Evolutionary conservation across 2,797 vertebrate species (phyloP).

Genomic region (Kryptolebias ocellatus): DNA sequence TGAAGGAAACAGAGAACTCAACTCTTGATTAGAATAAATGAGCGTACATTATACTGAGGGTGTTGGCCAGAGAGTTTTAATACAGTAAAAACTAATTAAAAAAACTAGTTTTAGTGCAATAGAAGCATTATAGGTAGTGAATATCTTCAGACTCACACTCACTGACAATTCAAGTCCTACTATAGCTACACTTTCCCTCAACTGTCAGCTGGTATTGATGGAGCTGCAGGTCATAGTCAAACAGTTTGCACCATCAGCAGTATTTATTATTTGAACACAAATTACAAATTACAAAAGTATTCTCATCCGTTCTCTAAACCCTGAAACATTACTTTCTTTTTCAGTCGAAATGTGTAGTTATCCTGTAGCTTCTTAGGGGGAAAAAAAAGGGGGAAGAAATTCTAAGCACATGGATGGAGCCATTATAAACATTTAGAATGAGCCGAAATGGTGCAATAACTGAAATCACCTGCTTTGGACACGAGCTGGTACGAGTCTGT

Average conservation of each 20-base stretch:
- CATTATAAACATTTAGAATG: not conserved
- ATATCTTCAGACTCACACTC: not conserved
- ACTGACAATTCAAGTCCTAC: no score
- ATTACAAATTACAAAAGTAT: no score
- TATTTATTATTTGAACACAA: not conserved
- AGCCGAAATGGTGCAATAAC: constrained; percentile 14
- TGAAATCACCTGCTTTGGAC: constrained; percentile 13
- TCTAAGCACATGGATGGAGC: not conserved
- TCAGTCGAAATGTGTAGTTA: not conserved
- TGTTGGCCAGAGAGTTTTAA: no score
- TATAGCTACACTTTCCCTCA: not conserved
- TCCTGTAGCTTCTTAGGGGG: not conserved
- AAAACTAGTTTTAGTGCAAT: no score
- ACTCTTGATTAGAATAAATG: no score
- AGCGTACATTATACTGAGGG: no score
- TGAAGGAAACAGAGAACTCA: no score
- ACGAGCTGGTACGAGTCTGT: not conserved
- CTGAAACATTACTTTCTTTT: not conserved
- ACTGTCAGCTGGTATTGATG: not conserved
- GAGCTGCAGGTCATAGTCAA: not conserved
- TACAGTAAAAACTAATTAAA: no score
- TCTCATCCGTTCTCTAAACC: not conserved
- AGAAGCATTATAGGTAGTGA: no score
- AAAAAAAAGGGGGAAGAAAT: not conserved
- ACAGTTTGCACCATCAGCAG: not conserved